Evolutionary conservation across 1,140 invertebrate species (phyloP).

Genomic region (Hycleus cichorii): DNA sequence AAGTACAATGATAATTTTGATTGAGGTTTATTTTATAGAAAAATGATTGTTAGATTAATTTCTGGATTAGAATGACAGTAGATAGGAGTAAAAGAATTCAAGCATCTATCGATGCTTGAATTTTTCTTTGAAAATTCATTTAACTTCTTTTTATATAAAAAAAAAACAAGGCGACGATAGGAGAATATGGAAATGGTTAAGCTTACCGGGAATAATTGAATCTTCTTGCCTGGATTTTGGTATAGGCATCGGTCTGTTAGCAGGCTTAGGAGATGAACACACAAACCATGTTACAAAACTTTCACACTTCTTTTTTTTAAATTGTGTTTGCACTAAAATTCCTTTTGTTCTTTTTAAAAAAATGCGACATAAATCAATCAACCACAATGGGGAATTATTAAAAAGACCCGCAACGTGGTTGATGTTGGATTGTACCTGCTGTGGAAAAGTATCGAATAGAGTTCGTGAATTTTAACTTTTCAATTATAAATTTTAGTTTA

Average conservation of each 20-base stretch:
- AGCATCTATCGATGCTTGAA: neutral
- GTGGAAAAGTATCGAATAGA: too few species aligned
- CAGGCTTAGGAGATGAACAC: constrained; percentile 35
- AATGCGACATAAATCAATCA: neutral
- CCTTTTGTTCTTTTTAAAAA: neutral
- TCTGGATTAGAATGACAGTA: neutral
- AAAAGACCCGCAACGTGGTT: neutral
- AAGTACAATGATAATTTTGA: neutral
- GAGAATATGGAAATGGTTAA: constrained; percentile 34
- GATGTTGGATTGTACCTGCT: too few species aligned
- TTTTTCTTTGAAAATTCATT: neutral
- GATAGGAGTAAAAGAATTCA: neutral
- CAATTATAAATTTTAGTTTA: too few species aligned
- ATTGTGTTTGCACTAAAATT: neutral
- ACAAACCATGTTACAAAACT: constrained; percentile 31
- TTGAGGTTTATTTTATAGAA: neutral
- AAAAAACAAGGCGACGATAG: constrained; percentile 4
- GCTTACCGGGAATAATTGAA: constrained; percentile 35
- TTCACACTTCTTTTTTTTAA: constrained; percentile 24
- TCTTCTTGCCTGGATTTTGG: constrained; percentile 36
- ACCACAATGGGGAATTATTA: neutral
- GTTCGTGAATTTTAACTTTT: too few species aligned
- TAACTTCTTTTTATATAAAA: neutral
- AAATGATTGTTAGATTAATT: neutral
- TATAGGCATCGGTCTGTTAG: constrained; percentile 37